phyloP scores from a whole-genome alignment of 2,888 invertebrate genomes.

The Phlogophora meticulosa region DNA sequence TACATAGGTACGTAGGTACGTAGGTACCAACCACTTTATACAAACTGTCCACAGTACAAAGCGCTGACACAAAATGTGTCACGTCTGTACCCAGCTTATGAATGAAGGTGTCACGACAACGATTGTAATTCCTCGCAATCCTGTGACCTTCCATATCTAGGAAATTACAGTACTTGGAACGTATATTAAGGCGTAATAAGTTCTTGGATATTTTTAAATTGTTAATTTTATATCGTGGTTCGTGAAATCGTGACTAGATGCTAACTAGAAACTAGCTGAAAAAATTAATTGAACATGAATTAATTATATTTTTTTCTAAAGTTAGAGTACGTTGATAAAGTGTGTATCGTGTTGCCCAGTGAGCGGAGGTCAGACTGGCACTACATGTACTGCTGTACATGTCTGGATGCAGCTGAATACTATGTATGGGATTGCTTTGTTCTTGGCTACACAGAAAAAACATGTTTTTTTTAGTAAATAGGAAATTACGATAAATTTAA shows the following conservation, averaged over 20 bases:
- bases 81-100: background rate
- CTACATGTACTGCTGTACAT: too few relatives aligned
- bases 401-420: too few relatives aligned
- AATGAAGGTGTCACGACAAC: constrained; percentile 6
- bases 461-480: too few relatives aligned
- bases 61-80: background rate
- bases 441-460: too few relatives aligned
- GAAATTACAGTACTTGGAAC: constrained; percentile 19
- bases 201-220: constrained; percentile 33
- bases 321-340: too few relatives aligned
- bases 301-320: too few relatives aligned
- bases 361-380: too few relatives aligned
- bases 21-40: background rate
- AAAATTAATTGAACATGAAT: constrained; percentile 4
- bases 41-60: background rate
- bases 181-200: constrained; percentile 25
- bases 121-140: constrained; percentile 18
- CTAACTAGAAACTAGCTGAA: constrained; percentile 9
- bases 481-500: too few relatives aligned
- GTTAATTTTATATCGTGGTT: constrained; percentile 9
- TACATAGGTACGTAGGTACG: too few relatives aligned
- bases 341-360: too few relatives aligned
- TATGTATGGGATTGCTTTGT: too few relatives aligned
- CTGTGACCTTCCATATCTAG: constrained; percentile 40
- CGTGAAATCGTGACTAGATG: constrained; percentile 28